Percentiles rank a stretch among this genome's conserved stretches.
Conservation (phyloP, 2,113 vertebrate genomes). For the Zootoca vivipara region DNA sequence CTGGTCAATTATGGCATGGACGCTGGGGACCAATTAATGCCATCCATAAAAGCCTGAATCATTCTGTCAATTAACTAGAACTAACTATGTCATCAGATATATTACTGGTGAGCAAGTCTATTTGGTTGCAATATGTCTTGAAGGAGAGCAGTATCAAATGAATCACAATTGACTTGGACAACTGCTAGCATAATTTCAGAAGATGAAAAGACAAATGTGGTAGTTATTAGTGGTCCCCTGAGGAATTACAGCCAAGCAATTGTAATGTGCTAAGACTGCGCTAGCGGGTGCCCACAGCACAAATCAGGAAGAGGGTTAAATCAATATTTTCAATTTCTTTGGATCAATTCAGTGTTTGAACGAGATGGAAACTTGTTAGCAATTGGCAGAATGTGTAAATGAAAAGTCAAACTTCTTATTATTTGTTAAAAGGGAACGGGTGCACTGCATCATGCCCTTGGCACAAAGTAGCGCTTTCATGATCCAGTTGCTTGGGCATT, state of each 20-base stretch:
- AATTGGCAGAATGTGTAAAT: constrained; percentile 92
- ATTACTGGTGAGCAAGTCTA: constrained; percentile 92
- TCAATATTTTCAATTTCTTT: constrained; percentile 99
- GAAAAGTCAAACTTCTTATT: constrained; percentile 95
- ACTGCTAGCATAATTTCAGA: constrained; percentile 94
- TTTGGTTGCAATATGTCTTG: constrained; percentile 90
- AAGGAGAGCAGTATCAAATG: constrained; percentile 87
- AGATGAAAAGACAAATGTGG: constrained; percentile 89
- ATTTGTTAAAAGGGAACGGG: constrained; percentile 84
- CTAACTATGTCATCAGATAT: constrained; percentile 97
- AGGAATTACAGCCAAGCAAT: constrained; percentile 91
- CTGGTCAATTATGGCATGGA: constrained; percentile 87
- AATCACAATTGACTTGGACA: constrained; percentile 89
- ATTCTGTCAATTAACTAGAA: constrained; percentile 98
- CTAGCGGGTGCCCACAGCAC: constrained; percentile 88
- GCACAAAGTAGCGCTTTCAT: constrained; percentile 80
- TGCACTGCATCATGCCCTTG: constrained; percentile 81
- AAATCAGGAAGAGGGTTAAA: constrained; percentile 93
- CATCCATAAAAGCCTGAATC: constrained; percentile 92
- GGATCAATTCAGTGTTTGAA: constrained; percentile 95
- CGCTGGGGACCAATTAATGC: constrained; percentile 96
- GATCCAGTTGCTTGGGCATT: constrained; percentile 79
- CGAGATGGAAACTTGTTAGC: constrained; percentile 94
- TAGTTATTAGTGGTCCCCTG: constrained; percentile 95
- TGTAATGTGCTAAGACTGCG: constrained; percentile 90